Conservation (phyloP, 2,113 vertebrate species). For the Oncorhynchus clarkii region DNA sequence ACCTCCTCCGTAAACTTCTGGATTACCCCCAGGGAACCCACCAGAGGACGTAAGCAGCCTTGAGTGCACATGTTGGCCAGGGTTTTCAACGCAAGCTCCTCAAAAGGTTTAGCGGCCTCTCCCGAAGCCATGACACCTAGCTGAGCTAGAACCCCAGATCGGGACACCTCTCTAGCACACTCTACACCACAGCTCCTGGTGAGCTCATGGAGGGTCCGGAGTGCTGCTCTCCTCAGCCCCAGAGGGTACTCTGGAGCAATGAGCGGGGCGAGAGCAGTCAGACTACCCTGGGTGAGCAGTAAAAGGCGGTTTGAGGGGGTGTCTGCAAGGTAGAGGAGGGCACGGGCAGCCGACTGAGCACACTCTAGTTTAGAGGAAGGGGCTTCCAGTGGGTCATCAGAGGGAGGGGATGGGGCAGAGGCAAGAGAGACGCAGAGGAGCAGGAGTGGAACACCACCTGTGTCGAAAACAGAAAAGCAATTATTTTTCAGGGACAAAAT, state of each 20-base stretch:
- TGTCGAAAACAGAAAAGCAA: not conserved
- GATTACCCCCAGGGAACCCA: constrained; percentile 84
- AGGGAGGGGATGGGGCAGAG: constrained; percentile 63
- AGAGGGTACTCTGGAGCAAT: constrained; percentile 73
- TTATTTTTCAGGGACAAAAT: too few species aligned
- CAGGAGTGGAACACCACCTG: constrained; percentile 72
- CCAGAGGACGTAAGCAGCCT: constrained; percentile 80
- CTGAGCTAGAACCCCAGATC: constrained; percentile 74
- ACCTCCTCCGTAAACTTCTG: constrained; percentile 77
- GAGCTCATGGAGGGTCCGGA: constrained; percentile 79
- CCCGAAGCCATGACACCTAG: constrained; percentile 72
- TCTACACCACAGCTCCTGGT: constrained; percentile 79
- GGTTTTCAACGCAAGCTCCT: constrained; percentile 77
- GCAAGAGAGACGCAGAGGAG: constrained; percentile 69
- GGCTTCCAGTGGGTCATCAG: constrained; percentile 33
- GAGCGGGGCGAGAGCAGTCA: constrained; percentile 75
- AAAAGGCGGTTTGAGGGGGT: constrained; percentile 77
- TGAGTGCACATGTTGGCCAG: constrained; percentile 85
- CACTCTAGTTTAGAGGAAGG: constrained; percentile 77
- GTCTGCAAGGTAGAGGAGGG: constrained; percentile 83
- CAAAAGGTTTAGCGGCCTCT: constrained; percentile 60
- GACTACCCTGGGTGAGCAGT: constrained; percentile 77
- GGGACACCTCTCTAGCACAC: constrained; percentile 80
- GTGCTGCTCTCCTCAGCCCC: constrained; percentile 66
- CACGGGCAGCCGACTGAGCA: constrained; percentile 83